Evolutionary conservation across 2,888 invertebrate species (phyloP), one percentile per base, ranked within the genome.

Genomic region (Sarcophaga variegata): DNA sequence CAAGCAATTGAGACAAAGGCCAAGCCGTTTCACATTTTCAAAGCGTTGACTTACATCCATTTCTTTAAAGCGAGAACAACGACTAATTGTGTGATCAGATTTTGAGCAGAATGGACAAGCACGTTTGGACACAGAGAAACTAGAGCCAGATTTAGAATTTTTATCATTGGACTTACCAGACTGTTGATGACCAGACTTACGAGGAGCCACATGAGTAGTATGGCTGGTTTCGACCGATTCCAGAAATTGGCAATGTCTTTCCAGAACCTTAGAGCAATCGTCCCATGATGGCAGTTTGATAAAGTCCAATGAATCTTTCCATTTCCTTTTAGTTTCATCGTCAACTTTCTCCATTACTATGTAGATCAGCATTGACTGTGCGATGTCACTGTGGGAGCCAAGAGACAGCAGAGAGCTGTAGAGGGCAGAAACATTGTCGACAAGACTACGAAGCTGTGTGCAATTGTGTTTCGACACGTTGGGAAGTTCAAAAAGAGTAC

Each of bases 341-440:
- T 37, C 37, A 37, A 1, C 37, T 37, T 37, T 37, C 37, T 37
- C 37, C 37, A 37, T 37, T 6, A 6, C 6, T 37, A 37, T 37
- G 37, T 37, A 37, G 6, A 37, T 37, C 37, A 6, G 37, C 37
- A 37, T 37, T 37, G 37, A 37, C 37, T 37, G 37, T 37, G 6
- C 37, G 37, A 37, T 37, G 37, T 37, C 6, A 37, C 37, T 37
- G 37, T 5, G 37, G 0, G 5, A 6, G 37, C 37, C 6, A 37
- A 37, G 37, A 37, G 37, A 37, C 37, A 37, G 37, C 37, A 37
- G 6, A 37, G 82, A 86, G 12, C 85, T 70, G 59, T 72, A 83
- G 0, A 86, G 62, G 3, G 82, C 80, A 5, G 86, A 86, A 22
- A 69, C 82, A 47, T 85, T 79, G 3, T 72, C 80, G 25, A 67